Base-by-base conservation (phyloP, 1,140 invertebrate genomes). In the Drosophila obscura region DNA sequence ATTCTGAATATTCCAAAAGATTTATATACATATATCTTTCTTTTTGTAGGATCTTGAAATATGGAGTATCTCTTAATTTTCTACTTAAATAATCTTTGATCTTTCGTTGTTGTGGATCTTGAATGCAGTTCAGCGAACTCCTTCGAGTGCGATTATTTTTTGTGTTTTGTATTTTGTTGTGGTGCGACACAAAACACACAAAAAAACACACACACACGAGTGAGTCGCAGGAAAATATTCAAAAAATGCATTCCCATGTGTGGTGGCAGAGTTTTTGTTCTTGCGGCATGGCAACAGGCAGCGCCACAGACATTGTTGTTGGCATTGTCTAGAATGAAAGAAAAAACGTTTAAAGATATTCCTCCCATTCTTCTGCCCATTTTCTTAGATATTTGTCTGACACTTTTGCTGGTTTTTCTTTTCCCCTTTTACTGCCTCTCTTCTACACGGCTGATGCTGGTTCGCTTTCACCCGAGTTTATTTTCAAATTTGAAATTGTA, bases 401-500 rank as follows among this genome's bases (percentile, higher is more conserved):
- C 64, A 61, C 52, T 62, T 74, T 58, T 22, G 41, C 13, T 9
- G 45, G 19, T 13, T 13, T 39, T 11, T 39, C 35, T 13, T 39
- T 39, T 39, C 15, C 31, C 41, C 16, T 6, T 15, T 35, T 39
- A 4, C 16, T 52, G 15, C 28, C 46, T 28, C 26, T 5, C 26
- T 7, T 39, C 4, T n/a, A 26, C 44, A 8, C 13, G 8, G 3
- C 28, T 28, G 41, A 19, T 64, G 24, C 24, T 59, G 26, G 49
- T 53, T 44, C 45, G 52, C 9, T 44, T 57, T 45, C 44, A 28
- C 39, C 35, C 44, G 19, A 80, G 77, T 80, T 72, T 80, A 80
- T 80, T 77, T 81, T 81, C 49, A 77, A 82, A 73, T 73, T 77
- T 73, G 43, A 46, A 83, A 71, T 52, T 31, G 68, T 66, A 53